These are phyloP conservation scores for Ataeniobius toweri DNA, from an alignment of 2,797 vertebrate genomes.

Conservation along the genomic window DNA sequence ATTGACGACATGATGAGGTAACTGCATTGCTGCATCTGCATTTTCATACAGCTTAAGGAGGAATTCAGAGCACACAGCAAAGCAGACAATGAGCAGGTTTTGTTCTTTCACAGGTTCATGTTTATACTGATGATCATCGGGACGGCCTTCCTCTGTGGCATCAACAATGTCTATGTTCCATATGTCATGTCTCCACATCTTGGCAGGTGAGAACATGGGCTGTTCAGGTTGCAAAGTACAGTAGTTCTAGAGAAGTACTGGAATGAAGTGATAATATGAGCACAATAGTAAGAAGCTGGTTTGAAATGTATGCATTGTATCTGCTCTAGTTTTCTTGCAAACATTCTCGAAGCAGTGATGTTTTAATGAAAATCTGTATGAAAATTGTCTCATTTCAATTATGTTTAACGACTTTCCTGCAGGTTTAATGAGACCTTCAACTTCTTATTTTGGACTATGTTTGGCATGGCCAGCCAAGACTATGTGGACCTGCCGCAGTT, in stretches of 20 bases:
- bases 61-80: background rate
- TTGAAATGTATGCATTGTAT: background rate
- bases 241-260: background rate
- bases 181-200: conserved; percentile 84
- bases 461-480: conserved; percentile 86
- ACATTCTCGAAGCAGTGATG: background rate
- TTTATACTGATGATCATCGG: conserved; percentile 95
- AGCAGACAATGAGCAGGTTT: background rate
- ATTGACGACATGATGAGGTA: conserved; percentile 94
- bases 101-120: conserved; percentile 83
- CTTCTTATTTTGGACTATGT: conserved; percentile 96
- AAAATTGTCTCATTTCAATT: background rate
- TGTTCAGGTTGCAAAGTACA: background rate
- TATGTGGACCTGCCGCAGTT: conserved; percentile 88
- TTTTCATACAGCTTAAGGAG: background rate
- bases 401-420: background rate
- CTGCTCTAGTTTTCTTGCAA: conserved; percentile 4
- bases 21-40: background rate
- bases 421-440: conserved; percentile 92
- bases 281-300: background rate
- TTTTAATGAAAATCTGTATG: background rate
- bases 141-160: conserved; percentile 90
- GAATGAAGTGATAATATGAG: background rate
- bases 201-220: conserved; percentile 80
- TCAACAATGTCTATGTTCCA: conserved; percentile 92